phyloP scores from a whole-genome alignment of 2,113 vertebrate species.

The Gadus chalcogrammus region DNA sequence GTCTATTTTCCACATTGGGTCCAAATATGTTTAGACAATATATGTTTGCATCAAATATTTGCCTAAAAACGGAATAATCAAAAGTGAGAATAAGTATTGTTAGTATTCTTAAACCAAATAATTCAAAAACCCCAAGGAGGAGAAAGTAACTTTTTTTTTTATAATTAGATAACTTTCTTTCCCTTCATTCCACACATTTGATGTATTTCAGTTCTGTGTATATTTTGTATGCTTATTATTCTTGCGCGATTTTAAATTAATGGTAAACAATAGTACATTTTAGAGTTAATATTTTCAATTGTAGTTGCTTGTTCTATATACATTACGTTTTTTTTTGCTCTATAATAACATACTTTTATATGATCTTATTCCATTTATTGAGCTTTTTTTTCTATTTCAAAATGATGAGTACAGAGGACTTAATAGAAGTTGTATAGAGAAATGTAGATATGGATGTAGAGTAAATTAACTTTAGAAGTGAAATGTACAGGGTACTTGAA shows the following conservation, averaged over 20 bases:
- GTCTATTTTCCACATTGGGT: too few species aligned
- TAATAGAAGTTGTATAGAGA: slow-evolving; percentile 70
- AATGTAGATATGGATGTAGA: slow-evolving; percentile 57
- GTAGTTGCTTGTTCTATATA: too few species aligned
- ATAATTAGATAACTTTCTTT: neutral
- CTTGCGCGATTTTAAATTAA: neutral
- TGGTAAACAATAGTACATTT: neutral
- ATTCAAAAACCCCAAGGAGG: neutral
- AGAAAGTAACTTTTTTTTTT: neutral
- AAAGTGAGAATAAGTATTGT: too few species aligned
- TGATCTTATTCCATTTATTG: too few species aligned
- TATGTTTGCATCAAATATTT: too few species aligned
- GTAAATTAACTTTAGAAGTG: slow-evolving; percentile 75
- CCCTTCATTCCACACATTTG: neutral
- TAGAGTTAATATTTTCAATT: neutral
- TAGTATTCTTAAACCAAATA: neutral
- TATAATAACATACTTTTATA: slow-evolving; percentile 15
- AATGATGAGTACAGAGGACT: slow-evolving; percentile 64
- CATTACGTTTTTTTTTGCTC: neutral
- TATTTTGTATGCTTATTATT: neutral
- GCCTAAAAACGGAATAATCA: too few species aligned
- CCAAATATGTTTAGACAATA: too few species aligned
- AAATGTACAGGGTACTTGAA: slow-evolving; percentile 63
- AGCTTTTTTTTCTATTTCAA: too few species aligned
- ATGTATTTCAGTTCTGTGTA: neutral